Conservation (phyloP, 2,797 vertebrate genomes). For the Hipposideros larvatus region DNA sequence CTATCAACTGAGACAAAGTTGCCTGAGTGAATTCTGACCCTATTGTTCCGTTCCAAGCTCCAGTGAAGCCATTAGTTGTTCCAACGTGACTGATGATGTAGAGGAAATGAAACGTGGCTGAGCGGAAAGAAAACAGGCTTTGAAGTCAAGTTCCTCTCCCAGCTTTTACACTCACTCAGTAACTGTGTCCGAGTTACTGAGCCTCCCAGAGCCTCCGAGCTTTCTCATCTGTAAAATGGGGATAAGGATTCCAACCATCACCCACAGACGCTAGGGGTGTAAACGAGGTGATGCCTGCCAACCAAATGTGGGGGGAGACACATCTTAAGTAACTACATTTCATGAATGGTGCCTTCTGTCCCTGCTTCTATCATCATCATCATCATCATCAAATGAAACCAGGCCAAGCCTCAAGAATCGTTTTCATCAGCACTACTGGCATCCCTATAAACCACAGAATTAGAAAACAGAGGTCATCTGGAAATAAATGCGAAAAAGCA, state of each 20-base stretch:
- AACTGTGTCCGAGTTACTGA: too few species aligned
- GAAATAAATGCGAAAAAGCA: neutral
- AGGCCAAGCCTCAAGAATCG: neutral
- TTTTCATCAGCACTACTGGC: neutral
- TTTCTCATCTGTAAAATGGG: neutral
- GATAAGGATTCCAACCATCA: neutral
- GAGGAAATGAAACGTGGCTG: neutral
- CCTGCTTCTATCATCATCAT: too few species aligned
- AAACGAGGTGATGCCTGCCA: neutral
- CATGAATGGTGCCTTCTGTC: accelerated
- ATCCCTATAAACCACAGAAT: neutral
- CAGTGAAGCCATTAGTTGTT: neutral
- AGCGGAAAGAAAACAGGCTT: neutral
- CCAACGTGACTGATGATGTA: accelerated
- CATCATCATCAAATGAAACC: neutral
- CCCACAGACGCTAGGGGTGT: neutral
- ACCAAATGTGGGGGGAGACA: too few species aligned
- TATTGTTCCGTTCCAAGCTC: neutral
- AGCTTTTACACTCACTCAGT: neutral
- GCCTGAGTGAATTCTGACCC: neutral
- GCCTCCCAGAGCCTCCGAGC: neutral
- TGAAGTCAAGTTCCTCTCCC: neutral
- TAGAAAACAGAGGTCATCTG: neutral
- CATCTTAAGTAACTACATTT: neutral
- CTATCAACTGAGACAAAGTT: neutral